phyloP scores from a whole-genome alignment of 2,888 invertebrate genomes.

The Hemicrepidius hirtus region DNA sequence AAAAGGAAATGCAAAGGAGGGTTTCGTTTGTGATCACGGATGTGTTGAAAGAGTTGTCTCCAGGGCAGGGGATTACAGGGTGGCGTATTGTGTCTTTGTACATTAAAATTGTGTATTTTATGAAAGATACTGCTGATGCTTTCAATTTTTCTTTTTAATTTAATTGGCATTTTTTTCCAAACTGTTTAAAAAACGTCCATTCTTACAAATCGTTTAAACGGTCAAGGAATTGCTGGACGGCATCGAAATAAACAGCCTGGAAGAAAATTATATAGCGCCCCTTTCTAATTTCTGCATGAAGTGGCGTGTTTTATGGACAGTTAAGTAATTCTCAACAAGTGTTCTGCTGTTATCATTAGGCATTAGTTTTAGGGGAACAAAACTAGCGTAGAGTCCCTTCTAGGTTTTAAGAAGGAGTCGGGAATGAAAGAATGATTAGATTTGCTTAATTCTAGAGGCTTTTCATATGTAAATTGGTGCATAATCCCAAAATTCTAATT shows the following conservation, averaged over 20 bases:
- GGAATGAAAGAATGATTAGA: too few relatives aligned
- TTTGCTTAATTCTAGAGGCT: neutral
- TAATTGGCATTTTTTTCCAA: neutral
- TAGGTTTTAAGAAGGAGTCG: neutral
- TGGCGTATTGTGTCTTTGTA: too few relatives aligned
- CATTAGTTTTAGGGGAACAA: too few relatives aligned
- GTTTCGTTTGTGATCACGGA: too few relatives aligned
- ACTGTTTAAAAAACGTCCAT: neutral
- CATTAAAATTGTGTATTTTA: too few relatives aligned
- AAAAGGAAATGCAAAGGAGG: too few relatives aligned
- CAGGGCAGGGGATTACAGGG: too few relatives aligned
- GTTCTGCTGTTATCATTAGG: too few relatives aligned
- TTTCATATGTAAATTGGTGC: neutral
- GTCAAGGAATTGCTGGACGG: neutral
- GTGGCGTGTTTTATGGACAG: slow-evolving; percentile 19
- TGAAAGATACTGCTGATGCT: too few relatives aligned
- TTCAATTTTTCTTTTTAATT: too few relatives aligned
- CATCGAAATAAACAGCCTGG: slow-evolving; percentile 4
- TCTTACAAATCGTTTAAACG: neutral
- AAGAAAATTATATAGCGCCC: slow-evolving; percentile 5
- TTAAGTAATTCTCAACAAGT: neutral
- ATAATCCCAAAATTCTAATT: neutral
- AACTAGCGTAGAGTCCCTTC: too few relatives aligned
- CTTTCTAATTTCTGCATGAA: slow-evolving; percentile 1
- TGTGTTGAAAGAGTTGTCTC: too few relatives aligned